These are phyloP conservation scores for Neosalanx taihuensis DNA, from an alignment of 2,797 vertebrate species.

Conservation along the genomic window DNA sequence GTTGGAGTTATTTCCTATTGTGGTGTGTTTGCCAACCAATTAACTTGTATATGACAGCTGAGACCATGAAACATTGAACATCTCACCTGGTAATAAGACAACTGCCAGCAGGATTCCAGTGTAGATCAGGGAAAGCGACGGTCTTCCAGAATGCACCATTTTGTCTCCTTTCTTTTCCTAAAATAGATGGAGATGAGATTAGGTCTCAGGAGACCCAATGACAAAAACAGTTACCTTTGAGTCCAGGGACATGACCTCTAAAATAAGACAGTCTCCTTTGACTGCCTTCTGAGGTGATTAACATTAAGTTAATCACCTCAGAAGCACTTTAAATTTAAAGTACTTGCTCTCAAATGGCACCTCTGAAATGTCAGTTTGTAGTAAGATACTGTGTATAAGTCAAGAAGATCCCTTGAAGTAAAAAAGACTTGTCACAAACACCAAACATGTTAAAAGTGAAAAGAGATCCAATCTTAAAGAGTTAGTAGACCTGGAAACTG, in stretches of 20 bases:
- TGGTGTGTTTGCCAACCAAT: not conserved
- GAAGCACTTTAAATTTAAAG: not conserved
- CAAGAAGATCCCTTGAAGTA: not conserved
- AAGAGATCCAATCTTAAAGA: too few species aligned
- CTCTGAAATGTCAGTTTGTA: not conserved
- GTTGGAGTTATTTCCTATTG: not conserved
- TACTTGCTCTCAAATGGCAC: not conserved
- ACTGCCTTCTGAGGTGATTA: slow-evolving; percentile 5
- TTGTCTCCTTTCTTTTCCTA: slow-evolving; percentile 51
- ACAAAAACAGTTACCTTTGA: too few species aligned
- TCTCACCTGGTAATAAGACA: slow-evolving; percentile 74
- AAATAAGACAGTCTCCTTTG: slow-evolving; percentile 5
- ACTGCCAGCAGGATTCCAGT: slow-evolving; percentile 64
- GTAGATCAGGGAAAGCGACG: slow-evolving; percentile 54
- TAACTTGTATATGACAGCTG: not conserved
- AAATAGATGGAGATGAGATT: slow-evolving; percentile 8
- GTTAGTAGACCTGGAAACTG: too few species aligned
- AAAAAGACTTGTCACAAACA: not conserved
- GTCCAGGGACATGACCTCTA: not conserved
- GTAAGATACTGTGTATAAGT: not conserved
- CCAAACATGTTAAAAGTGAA: too few species aligned
- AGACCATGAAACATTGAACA: not conserved
- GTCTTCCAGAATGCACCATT: slow-evolving; percentile 62
- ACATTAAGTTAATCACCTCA: too few species aligned
- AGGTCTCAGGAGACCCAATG: not conserved